Evolutionary conservation across 2,113 vertebrate genomes (phyloP), one percentile per base, ranked within the genome.

Genomic region (Heliornis fulica): DNA sequence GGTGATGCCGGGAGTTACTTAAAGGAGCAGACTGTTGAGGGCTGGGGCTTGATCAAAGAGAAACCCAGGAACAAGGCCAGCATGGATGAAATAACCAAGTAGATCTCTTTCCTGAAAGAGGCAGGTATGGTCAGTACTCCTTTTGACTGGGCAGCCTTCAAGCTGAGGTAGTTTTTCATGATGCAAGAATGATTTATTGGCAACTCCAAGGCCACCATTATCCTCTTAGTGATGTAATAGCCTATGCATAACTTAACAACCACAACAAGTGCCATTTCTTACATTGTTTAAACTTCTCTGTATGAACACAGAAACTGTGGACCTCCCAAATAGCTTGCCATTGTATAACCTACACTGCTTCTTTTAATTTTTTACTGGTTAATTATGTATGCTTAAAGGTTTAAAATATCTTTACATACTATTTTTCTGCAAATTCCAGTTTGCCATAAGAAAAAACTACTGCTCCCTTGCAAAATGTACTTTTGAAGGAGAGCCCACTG

Each of bases 341-440:
- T 72, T 94, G 22, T 83, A 70, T 80, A 83, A 84, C 28, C 40
- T 57, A 20, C 60, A 46, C 40, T 81, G 36, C 69, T 95, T 63
- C 61, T 94, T 74, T 93, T 51, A 90, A 85, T 89, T 85, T 96
- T 31, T 57, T 32, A 36, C 40, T 89, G 76, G 90, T 97, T 77
- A 90, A 94, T 82, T 84, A 61, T 51, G 28, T 91, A 91, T 98
- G 97, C 98, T 98, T 98, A 98, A 98, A 98, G 98, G 97, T 98
- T 98, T 98, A 98, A 98, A 96, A 96, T 97, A 95, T 97, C 92
- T 85, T 86, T 91, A 29, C 59, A 4, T 90, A 84, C 91, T 78
- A 71, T 81, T 94, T 82, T 92, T 95, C 96, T 97, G 98, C 96
- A 97, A 95, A 97, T 98, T 98, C 97, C 97, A 98, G 97, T 98